Conservation (phyloP, 1,140 invertebrate genomes). For the Ganaspis sp. region DNA sequence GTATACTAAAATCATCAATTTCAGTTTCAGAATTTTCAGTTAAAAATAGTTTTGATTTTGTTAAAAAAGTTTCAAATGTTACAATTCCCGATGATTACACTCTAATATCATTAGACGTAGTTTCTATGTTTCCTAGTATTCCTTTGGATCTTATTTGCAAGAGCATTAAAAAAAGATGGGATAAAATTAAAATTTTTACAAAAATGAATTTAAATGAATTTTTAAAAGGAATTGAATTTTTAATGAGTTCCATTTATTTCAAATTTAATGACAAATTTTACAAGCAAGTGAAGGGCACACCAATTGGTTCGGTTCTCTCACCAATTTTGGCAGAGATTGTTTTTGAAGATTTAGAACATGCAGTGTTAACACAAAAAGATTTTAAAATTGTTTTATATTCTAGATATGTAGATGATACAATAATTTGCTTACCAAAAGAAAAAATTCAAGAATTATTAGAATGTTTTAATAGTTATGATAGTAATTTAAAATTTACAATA, state of each 20-base stretch:
- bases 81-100: background rate
- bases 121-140: conserved; percentile 32
- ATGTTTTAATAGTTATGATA: background rate
- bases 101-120: conserved; percentile 31
- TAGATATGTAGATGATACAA: background rate
- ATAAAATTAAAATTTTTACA: background rate
- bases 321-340: background rate
- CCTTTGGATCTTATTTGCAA: conserved; percentile 17
- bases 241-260: background rate
- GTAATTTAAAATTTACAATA: background rate
- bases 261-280: too few relatives aligned
- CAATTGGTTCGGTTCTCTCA: background rate
- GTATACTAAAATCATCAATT: background rate
- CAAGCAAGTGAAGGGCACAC: background rate
- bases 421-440: background rate
- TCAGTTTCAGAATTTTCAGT: background rate
- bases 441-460: background rate
- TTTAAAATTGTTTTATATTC: background rate
- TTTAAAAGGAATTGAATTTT: background rate
- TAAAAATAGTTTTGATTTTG: conserved; percentile 1
- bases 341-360: background rate
- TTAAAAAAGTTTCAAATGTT: background rate
- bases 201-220: background rate
- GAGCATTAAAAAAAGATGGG: conserved; percentile 33
- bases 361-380: background rate